Base-by-base conservation (phyloP, 2,113 vertebrate genomes). In the Potamarius usumacintae region DNA sequence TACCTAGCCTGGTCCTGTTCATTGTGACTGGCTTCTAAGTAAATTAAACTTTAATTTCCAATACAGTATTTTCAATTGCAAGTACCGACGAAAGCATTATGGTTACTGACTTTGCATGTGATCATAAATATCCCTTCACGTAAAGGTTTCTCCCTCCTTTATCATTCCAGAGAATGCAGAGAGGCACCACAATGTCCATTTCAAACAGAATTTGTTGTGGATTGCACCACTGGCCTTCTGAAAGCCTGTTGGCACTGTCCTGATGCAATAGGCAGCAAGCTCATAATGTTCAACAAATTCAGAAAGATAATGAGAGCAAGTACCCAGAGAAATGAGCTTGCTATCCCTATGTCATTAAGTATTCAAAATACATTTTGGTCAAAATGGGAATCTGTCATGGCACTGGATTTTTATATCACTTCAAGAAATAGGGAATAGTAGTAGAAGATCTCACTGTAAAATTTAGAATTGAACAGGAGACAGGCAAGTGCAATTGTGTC, bases 241-340 rank as follows among this genome's bases (percentile, higher is more conserved):
- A 72, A 69, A n/a, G n/a, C n/a, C 65, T 69, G 65, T 30, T 72
- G 69, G 69, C 69, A 72, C 30, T 72, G 69, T 18, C 17, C 69
- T 72, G 69, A 72, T 72, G 69, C 69, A 72, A 72, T 17, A 72
- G 69, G 69, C 69, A 72, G 69, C 69, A 72, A 72, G 30, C 30
- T 42, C 30, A 34, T 72, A 72, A 72, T 10, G 27, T 72, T 72
- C 69, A 42, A 71, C 15, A 34, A 72, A 72, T 30, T 72, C 30
- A 20, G 15, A 72, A 72, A 18, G 15, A 72, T 72, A 72, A 72
- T 72, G 30, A 42, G 15, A 72, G 30, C 69, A 72, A 72, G 69
- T 72, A 30, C 69, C 69, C 15, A 20, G 30, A 72, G 17, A 72
- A 72, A 72, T 72, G 2, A 72, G 18, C 30, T 18, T 0, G 0